Percentiles rank a stretch among this genome's conserved stretches.
Evolutionary conservation across 2,888 invertebrate genomes (phyloP).

Genomic region (Fabriciana adippe): DNA sequence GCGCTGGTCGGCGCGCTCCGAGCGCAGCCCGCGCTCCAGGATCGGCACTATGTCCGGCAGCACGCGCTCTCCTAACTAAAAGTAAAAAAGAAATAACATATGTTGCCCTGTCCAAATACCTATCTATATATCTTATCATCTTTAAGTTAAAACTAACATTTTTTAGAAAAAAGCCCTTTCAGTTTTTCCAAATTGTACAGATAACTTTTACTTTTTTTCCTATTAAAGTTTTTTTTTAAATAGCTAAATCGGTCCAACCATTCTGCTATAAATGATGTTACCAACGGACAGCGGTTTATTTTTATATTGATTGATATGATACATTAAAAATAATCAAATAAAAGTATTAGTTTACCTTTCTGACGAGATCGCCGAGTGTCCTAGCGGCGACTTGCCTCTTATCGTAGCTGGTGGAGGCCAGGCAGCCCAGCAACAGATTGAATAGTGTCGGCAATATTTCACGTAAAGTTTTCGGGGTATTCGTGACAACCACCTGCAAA

Average conservation of each 20-base stretch:
- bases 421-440: constrained; percentile 93
- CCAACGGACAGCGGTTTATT: no score
- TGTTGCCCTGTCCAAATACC: background rate
- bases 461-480: constrained; percentile 97
- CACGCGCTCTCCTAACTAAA: constrained; percentile 95
- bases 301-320: no score
- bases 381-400: constrained; percentile 98
- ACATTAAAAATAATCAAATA: background rate
- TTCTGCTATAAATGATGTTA: no score
- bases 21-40: constrained; percentile 95
- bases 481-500: constrained; percentile 93
- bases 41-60: constrained; percentile 99
- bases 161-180: no score
- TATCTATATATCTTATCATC: no score
- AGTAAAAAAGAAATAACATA: background rate
- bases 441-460: constrained; percentile 98
- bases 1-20: constrained; percentile 95
- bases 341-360: constrained; percentile 82
- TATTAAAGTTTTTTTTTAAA: no score
- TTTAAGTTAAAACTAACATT: no score
- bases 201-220: no score
- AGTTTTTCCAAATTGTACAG: no score
- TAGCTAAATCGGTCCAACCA: no score
- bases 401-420: constrained; percentile 98
- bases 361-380: constrained; percentile 97